Base-by-base conservation (phyloP, 2,888 invertebrate species). In the Trachelus iudaicus region DNA sequence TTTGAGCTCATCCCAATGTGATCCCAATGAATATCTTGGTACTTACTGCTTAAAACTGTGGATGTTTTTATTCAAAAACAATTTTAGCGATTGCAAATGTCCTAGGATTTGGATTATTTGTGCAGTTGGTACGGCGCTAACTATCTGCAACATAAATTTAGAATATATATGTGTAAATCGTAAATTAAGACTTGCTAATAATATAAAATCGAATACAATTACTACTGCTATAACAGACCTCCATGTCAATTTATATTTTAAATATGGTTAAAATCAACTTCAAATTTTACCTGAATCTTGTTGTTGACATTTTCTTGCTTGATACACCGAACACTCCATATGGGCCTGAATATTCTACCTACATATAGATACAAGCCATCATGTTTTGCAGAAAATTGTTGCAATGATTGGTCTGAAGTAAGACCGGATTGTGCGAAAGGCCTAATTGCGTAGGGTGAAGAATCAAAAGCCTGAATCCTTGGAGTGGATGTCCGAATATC, bases 331-430 rank as follows among this genome's bases (percentile, higher is more conserved):
- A 95, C 92, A 85, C 95, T 95, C 99, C 99, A 99, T 81, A 99
- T 94, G 0, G 97, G 96, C 40, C 97, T 93, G 31, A 99, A 92
- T 84, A 99, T 96, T 84, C 99, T 94, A 34, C 97, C 95, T 23
- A 98, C 95, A 89, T 97, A 98, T 71, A 98, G 94, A 92, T 98
- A 99, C 12, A 99, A 93, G 0, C 98, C 98, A 89, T 98, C 97
- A 90, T 99, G 99, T 90, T 98, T 98, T 0, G 97, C 95, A 0
- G 97, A 97, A 90, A 93, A 93, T 71, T 92, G 89, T 78, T 90
- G 91, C 12, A 89, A 74, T 15, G 86, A 83, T 11, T 81, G 78
- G 15, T 91, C 91, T 15, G 85, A 80, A 73, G 84, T 86, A n/a
- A 86, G 78, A 37, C 85, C 87, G 30, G 82, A 81, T 81, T 88